Base-by-base conservation (phyloP, 1,140 invertebrate species). In the Leptinotarsa texana region DNA sequence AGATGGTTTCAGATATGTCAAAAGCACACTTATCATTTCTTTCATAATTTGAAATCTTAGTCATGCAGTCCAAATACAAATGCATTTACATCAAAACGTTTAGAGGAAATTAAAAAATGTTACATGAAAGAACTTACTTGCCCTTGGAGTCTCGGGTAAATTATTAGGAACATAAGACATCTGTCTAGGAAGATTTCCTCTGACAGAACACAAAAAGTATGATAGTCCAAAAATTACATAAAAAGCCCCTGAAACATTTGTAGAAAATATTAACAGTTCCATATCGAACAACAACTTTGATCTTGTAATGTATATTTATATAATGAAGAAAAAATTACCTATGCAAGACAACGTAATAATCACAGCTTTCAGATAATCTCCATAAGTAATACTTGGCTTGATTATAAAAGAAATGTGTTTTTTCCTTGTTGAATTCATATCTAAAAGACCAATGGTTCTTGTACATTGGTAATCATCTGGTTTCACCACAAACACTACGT, bases 401-500 rank as follows among this genome's bases (percentile, higher is more conserved):
- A 92, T 85, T 4, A 77, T 81, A 74, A 93, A 84, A 13, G 80
- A 86, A 22, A 93, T 80, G 48, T 79, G 85, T 84, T 94, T 93
- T 11, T 82, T 83, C 2, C 88, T 84, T 62, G 80, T 73, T 78
- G 82, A 33, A 80, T 79, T 63, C 51, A 5, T 67, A 27, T 76
- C 63, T 15, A 48, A 69, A 33, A 75, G 82, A 75, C 68, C 79
- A 13, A 81, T 79, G 13, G 81, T 76, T 21, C 87, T 89, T 62
- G 87, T 87, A 81, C 95, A 96, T 73, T 91, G 90, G 1, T 86
- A 88, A 79, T 96, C 93, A 69, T 92, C 91, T 0, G 90, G 89
- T 86, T 95, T 93, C 70, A 94, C 91, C 18, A 95, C 92, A 78
- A 96, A 89, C 2, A 96, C 93, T 62, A 96, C 88, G 85, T 93